Evolutionary conservation across 1,140 invertebrate species (phyloP).

Genomic region (Linepithema humile): DNA sequence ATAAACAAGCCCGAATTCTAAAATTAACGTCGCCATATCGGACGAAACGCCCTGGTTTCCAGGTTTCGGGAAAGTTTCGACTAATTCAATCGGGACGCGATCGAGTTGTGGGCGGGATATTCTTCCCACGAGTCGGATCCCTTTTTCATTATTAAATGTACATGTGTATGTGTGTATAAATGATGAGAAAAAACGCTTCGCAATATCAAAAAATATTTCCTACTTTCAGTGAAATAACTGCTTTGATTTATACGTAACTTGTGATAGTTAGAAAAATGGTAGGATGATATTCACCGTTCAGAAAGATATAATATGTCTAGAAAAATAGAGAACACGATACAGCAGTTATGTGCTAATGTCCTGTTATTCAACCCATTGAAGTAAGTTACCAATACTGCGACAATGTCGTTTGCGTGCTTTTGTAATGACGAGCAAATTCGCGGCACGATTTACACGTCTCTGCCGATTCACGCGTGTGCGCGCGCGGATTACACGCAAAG

Average conservation of each 20-base stretch:
- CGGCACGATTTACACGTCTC: slow-evolving; percentile 44
- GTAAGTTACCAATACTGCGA: not conserved
- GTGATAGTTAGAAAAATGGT: too few relatives aligned
- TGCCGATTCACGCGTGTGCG: slow-evolving; percentile 21
- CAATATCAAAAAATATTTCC: not conserved
- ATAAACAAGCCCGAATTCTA: slow-evolving; percentile 68
- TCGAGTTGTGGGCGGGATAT: slow-evolving; percentile 44
- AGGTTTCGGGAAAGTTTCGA: slow-evolving; percentile 21
- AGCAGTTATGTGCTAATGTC: slow-evolving; percentile 1
- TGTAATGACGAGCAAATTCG: slow-evolving; percentile 35
- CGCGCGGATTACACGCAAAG: not conserved
- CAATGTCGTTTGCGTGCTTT: slow-evolving; percentile 21
- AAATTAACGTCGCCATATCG: slow-evolving; percentile 62
- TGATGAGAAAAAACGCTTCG: not conserved
- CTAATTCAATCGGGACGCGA: slow-evolving; percentile 48
- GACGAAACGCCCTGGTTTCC: slow-evolving; percentile 45
- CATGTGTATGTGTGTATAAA: not conserved
- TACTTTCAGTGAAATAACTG: too few relatives aligned
- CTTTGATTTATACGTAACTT: too few relatives aligned
- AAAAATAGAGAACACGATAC: not conserved
- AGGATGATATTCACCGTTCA: too few relatives aligned
- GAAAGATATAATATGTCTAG: too few relatives aligned
- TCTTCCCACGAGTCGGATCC: slow-evolving; percentile 5
- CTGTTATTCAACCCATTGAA: not conserved
- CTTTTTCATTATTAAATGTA: not conserved